Evolutionary conservation across 2,797 vertebrate species (phyloP).

Genomic region (Lophius americanus): DNA sequence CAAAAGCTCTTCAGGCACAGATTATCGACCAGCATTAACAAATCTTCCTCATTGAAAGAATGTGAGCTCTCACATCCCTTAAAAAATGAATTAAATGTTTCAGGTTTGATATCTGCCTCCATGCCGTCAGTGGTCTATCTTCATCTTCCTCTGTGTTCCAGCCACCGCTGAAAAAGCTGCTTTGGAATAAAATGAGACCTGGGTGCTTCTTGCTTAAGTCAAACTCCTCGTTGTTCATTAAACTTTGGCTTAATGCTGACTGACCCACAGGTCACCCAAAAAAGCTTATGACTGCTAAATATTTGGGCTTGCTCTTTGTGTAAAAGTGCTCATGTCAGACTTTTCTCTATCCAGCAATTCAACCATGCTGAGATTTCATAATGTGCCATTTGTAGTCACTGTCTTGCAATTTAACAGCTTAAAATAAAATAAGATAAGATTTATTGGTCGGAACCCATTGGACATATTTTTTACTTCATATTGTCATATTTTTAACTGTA

Average conservation of each 20-base stretch:
- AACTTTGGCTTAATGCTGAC: constrained; percentile 94
- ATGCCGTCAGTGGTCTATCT: constrained; percentile 50
- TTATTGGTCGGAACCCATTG: neutral
- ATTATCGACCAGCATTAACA: constrained; percentile 45
- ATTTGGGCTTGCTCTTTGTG: constrained; percentile 88
- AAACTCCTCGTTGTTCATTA: constrained; percentile 99
- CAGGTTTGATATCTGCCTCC: constrained; percentile 16
- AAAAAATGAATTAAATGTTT: neutral
- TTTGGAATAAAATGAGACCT: constrained; percentile 54
- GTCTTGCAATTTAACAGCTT: neutral
- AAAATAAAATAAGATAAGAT: neutral
- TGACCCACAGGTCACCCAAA: constrained; percentile 95
- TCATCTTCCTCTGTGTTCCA: constrained; percentile 71
- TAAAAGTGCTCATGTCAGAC: constrained; percentile 83
- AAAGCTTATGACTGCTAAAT: constrained; percentile 96
- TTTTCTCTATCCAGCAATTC: constrained; percentile 56
- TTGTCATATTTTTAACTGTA: neutral
- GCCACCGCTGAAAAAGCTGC: constrained; percentile 78
- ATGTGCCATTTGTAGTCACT: neutral
- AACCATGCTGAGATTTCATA: constrained; percentile 12
- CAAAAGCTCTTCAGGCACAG: constrained; percentile 59
- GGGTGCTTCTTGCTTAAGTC: constrained; percentile 66
- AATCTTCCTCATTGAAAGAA: constrained; percentile 46
- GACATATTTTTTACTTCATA: neutral
- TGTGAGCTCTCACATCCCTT: constrained; percentile 6